Conservation (phyloP, 2,888 invertebrate species). For the Lissonota sp. region DNA sequence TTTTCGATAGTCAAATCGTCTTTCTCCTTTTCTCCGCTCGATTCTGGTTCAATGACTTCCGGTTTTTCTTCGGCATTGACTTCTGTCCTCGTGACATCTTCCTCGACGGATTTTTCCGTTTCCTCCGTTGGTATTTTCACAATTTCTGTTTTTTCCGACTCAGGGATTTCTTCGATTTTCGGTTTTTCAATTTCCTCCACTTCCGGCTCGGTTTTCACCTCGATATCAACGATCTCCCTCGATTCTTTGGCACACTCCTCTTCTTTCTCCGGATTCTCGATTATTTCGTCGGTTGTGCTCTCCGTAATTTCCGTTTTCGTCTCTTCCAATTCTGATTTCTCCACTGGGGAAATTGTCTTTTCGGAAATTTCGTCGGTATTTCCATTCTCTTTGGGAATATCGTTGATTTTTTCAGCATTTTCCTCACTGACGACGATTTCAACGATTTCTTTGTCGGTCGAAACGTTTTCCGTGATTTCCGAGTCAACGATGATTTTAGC, state of each 20-base stretch:
- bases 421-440: slow-evolving; percentile 47
- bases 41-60: slow-evolving; percentile 54
- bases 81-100: slow-evolving; percentile 6
- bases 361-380: slow-evolving; percentile 61
- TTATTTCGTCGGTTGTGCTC: slow-evolving; percentile 32
- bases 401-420: slow-evolving; percentile 39
- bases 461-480: slow-evolving; percentile 38
- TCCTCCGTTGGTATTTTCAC: slow-evolving; percentile 41
- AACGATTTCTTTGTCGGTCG: slow-evolving; percentile 36
- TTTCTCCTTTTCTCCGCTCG: neutral
- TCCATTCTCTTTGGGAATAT: slow-evolving; percentile 58
- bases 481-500: neutral
- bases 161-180: slow-evolving; percentile 14
- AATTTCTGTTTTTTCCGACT: slow-evolving; percentile 20
- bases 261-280: slow-evolving; percentile 38
- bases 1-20: slow-evolving; percentile 7
- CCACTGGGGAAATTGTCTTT: slow-evolving; percentile 50
- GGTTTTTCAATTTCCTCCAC: neutral
- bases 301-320: slow-evolving; percentile 51
- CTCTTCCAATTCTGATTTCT: slow-evolving; percentile 52
- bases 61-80: slow-evolving; percentile 38
- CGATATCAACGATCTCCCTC: slow-evolving; percentile 45
- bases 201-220: slow-evolving; percentile 45
- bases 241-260: slow-evolving; percentile 55
- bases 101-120: slow-evolving; percentile 52